Percentiles rank a stretch among this genome's conserved stretches.
These are phyloP conservation scores for Platysternon megacephalum DNA, from an alignment of 2,113 vertebrate species.

Conservation along the genomic window DNA sequence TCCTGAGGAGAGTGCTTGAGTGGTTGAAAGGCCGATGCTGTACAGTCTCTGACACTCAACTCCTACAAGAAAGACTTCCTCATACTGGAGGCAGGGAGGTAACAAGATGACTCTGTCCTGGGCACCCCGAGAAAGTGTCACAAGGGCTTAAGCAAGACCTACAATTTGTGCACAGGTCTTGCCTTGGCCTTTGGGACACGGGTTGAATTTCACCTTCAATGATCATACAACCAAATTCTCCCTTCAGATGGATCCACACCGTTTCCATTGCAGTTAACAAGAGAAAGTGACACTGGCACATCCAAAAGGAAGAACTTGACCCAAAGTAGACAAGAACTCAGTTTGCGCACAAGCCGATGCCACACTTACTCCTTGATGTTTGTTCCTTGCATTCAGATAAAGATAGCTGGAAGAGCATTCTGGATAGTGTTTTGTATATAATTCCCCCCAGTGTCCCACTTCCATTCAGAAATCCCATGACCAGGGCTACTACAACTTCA, in stretches of 20 bases:
- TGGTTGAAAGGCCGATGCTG: background rate
- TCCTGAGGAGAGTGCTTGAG: background rate
- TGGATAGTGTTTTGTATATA: background rate
- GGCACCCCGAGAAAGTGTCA: background rate
- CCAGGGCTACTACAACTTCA: background rate
- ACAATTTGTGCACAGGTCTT: background rate
- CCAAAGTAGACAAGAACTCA: background rate
- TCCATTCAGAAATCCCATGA: conserved; percentile 9
- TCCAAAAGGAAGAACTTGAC: background rate
- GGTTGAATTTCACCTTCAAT: background rate
- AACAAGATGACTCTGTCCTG: no score
- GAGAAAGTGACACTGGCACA: background rate
- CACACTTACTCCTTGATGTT: background rate
- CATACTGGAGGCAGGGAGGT: background rate
- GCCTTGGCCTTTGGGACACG: background rate
- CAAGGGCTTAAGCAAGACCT: background rate
- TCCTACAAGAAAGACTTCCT: background rate
- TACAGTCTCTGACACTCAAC: background rate
- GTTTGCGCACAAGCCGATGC: no score
- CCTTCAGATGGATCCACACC: background rate
- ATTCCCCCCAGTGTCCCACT: conserved; percentile 10
- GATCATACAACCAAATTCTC: background rate
- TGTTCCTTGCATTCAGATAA: background rate
- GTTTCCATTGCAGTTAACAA: background rate
- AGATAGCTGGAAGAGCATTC: background rate